phyloP scores from a whole-genome alignment of 2,113 vertebrate genomes.

The Siniperca chuatsi region DNA sequence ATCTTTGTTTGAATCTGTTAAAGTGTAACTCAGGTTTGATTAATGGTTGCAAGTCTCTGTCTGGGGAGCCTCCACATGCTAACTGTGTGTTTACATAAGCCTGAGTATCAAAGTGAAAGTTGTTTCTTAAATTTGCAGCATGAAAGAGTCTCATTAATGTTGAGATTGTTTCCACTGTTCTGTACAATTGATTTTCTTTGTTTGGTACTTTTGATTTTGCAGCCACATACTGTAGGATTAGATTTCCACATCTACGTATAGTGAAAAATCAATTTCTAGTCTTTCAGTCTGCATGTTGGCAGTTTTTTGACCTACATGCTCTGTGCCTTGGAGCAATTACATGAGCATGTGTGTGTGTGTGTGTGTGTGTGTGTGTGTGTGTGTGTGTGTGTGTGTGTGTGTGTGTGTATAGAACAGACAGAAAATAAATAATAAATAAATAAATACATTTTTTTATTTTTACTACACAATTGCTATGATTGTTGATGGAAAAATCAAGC shows the following conservation, averaged over 20 bases:
- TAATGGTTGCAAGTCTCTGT: slow-evolving; percentile 1
- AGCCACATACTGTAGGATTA: background rate
- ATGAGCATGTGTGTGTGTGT: background rate
- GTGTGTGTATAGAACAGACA: background rate
- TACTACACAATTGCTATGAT: background rate
- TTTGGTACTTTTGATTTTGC: background rate
- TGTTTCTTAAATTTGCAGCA: background rate
- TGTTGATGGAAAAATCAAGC: background rate
- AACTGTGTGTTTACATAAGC: background rate
- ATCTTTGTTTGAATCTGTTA: slow-evolving; percentile 39
- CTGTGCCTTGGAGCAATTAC: slow-evolving; percentile 5
- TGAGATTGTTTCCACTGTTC: background rate
- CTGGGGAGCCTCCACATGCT: background rate
- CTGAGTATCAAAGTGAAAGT: background rate
- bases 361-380: background rate
- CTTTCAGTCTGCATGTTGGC: background rate
- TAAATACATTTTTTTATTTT: too few species aligned
- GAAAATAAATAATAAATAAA: background rate
- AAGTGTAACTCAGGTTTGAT: slow-evolving; percentile 19
- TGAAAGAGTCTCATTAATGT: background rate
- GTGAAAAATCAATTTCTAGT: slow-evolving; percentile 20
- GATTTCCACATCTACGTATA: background rate
- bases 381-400: background rate
- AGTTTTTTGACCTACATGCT: background rate
- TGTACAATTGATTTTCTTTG: slow-evolving; percentile 3